Evolutionary conservation across 53 echinoderm and acorn worm species (phyloP), one percentile per base, ranked within the genome.

Genomic region (Patiria pectinifera): DNA sequence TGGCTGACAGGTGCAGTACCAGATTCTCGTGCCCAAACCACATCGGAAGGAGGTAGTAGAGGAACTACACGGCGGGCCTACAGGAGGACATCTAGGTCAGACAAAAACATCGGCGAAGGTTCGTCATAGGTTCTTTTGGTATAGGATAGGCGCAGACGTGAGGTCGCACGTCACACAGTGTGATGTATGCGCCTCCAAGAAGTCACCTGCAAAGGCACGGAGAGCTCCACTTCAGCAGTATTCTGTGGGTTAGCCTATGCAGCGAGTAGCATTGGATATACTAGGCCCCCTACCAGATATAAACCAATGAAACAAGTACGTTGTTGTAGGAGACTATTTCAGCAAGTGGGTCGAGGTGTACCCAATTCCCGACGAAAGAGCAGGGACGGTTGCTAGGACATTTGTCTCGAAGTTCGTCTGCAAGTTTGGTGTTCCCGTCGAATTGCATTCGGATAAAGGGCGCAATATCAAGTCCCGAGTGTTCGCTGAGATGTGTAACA

Each of bases 271-370:
- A n/a, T n/a, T n/a, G n/a, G n/a, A n/a, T n/a, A n/a, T n/a, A 12
- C 46, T 82, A 10, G 93, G 89, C 3, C 89, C 89, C 2, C 75
- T 93, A 1, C 89, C 89, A 43, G 89, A 82, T 35, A 89, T 89
- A 0, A 24, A 89, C 6, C 22, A 46, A 3, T 83, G 89, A 4
- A 93, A 93, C 89, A 93, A 72, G 76, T 89, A 88, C 45, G 23
- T 93, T 1, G 60, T 89, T 7, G 83, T 93, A 3, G 89, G 53
- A 15, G 93, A 91, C 70, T 93, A 91, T 62, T 93, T 93, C 22
- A 76, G 5, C n/a, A 93, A 90, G 61, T 93, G 93, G 93, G 62
- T 84, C 4, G 93, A n/a, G n/a, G n/a, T n/a, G n/a, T n/a, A n/a
- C n/a, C n/a, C n/a, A n/a, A n/a, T n/a, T n/a, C n/a, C n/a, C 13